Evolutionary conservation across 2,888 invertebrate species (phyloP), one percentile per base, ranked within the genome.

Genomic region (Liodrosophila aerea): DNA sequence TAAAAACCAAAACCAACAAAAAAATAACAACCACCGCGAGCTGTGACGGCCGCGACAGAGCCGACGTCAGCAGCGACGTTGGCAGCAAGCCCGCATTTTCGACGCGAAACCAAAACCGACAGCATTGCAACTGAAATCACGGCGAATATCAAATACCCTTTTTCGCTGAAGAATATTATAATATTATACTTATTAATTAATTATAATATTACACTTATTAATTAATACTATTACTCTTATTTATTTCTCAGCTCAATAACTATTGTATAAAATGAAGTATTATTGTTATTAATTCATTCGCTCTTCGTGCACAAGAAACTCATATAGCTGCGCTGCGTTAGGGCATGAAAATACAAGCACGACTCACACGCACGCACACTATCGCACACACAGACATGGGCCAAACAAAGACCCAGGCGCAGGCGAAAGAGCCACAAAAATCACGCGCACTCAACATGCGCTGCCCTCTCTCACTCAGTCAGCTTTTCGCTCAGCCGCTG

Each of bases 1-100:
- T 88, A 87, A 88, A 88, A 87, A 83, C 87, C 84, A 83, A 82
- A 72, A 83, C 70, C 86, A 82, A 22, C 22, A 87, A 75, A 71
- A 80, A 85, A 80, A 82, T 85, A 85, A 85, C 80, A 87, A 80
- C 87, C 85, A 88, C 85, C 83, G 76, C 82, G 75, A 66, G 56
- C 53, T 44, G 45, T 59, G 61, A 64, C 85, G 64, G 63, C 76
- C 49, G 64, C 76, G 63, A 47, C 69, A 13, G 50, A 75, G 52
- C 36, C 78, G 57, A 83, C 81, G 60, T 37, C 67, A 39, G 60
- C 84, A 61, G 78, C 72, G 84, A 49, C 47, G 85, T 49, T 50
- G 45, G 64, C 83, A 81, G 73, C 85, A 74, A 83, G 87, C 83
- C 86, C 86, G 83, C 81, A 84, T 86, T 84, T 86, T 67, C 61